These are phyloP conservation scores for Philhelius pedissequus DNA, from an alignment of 2,888 invertebrate species.

Conservation along the genomic window DNA sequence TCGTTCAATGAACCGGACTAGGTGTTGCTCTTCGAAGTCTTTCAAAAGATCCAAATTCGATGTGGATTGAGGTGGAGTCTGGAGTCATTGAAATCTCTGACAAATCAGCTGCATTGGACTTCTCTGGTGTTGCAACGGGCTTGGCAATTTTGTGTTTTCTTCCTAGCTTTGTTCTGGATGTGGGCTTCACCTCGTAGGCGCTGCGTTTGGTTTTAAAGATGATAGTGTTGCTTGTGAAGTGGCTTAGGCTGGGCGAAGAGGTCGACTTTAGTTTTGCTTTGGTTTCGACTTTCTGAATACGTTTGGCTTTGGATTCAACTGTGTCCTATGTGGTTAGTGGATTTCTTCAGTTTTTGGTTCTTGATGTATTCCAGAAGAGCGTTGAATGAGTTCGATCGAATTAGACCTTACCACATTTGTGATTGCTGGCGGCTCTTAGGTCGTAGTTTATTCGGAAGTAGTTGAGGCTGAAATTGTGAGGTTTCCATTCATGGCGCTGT, in stretches of 20 bases:
- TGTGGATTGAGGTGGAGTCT: slow-evolving; percentile 6
- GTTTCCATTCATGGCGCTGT: too few species aligned
- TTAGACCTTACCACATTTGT: too few species aligned
- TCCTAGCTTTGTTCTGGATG: slow-evolving; percentile 45
- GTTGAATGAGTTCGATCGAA: slow-evolving; percentile 89
- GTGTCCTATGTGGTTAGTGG: slow-evolving; percentile 73
- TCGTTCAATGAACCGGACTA: slow-evolving; percentile 82
- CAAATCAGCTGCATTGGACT: background rate
- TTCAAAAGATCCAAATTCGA: slow-evolving; percentile 63
- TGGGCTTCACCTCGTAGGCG: slow-evolving; percentile 67
- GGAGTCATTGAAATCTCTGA: background rate
- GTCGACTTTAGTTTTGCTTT: slow-evolving; percentile 61
- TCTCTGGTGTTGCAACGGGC: slow-evolving; percentile 25
- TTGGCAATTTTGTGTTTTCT: slow-evolving; percentile 63
- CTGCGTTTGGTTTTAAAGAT: slow-evolving; percentile 67
- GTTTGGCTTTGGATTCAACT: slow-evolving; percentile 76
- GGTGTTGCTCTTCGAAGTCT: slow-evolving; percentile 82
- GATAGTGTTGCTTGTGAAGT: slow-evolving; percentile 31
- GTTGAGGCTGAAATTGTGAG: too few species aligned
- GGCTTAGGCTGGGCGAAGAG: slow-evolving; percentile 27
- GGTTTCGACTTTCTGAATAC: slow-evolving; percentile 73
- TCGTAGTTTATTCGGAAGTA: too few species aligned
- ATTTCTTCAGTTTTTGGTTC: slow-evolving; percentile 67
- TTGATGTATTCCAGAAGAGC: slow-evolving; percentile 80
- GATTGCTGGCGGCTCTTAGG: too few species aligned